A percentile compares a stretch with the other conserved stretches of the same genome.
Evolutionary conservation across 2,113 vertebrate genomes (phyloP).

Genomic region (Eleginops maclovinus): DNA sequence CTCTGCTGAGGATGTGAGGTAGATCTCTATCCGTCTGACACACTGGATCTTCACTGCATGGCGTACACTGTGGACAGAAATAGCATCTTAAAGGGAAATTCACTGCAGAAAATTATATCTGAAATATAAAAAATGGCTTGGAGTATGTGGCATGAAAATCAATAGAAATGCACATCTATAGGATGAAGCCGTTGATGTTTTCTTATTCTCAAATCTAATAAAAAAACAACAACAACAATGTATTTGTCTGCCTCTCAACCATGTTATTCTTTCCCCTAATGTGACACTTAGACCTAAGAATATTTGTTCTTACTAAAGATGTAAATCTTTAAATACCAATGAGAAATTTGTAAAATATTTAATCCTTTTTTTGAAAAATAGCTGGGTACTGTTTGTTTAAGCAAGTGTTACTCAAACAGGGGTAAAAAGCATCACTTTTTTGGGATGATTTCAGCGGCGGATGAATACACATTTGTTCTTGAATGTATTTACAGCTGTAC

Average conservation of each 20-base stretch:
- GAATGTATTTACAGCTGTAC: neutral
- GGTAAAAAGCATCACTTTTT: neutral
- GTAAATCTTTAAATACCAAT: neutral
- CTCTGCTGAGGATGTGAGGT: slow-evolving; percentile 17
- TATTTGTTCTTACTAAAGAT: neutral
- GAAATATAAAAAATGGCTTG: neutral
- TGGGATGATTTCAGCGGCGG: neutral
- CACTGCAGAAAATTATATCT: neutral
- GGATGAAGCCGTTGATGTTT: neutral
- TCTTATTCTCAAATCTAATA: neutral
- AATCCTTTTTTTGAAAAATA: neutral
- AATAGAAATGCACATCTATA: slow-evolving; percentile 2
- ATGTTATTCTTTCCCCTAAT: neutral
- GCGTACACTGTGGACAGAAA: neutral
- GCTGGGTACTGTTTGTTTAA: neutral
- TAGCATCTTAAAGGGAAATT: neutral
- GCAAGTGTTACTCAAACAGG: neutral
- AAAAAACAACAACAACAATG: neutral
- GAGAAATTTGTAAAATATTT: neutral
- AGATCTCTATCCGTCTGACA: slow-evolving; percentile 50
- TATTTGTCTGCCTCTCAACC: neutral
- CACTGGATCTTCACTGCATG: neutral
- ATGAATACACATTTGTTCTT: neutral
- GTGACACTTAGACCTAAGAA: neutral
- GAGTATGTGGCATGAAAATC: neutral